phyloP scores from a whole-genome alignment of 2,888 invertebrate species.

The Hartigia nigra region DNA sequence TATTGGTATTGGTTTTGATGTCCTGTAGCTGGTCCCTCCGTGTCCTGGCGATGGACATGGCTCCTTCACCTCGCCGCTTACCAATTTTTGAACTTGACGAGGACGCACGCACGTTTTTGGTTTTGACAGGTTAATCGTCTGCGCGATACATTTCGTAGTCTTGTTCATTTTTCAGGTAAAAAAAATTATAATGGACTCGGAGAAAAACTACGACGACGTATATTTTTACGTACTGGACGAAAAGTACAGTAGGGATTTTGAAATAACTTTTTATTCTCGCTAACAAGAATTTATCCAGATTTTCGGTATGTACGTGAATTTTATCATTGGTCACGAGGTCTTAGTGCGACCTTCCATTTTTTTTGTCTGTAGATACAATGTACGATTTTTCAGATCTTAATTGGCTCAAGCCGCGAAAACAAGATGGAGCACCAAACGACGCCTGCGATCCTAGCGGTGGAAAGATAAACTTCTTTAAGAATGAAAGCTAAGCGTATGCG shows the following conservation, averaged over 20 bases:
- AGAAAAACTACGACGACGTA: neutral
- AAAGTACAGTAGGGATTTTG: neutral
- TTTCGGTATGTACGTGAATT: neutral
- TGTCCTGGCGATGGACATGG: slow-evolving; percentile 29
- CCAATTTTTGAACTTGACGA: slow-evolving; percentile 40
- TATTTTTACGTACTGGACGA: neutral
- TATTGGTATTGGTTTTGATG: slow-evolving; percentile 51
- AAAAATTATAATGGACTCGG: neutral
- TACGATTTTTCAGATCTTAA: too few species aligned
- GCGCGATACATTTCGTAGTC: slow-evolving; percentile 41
- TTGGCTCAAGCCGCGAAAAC: too few species aligned
- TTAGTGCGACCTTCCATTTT: neutral
- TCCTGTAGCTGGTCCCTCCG: slow-evolving; percentile 22
- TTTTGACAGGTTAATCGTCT: slow-evolving; percentile 56
- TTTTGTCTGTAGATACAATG: too few species aligned
- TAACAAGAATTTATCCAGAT: neutral
- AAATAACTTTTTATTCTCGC: neutral
- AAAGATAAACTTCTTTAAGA: neutral
- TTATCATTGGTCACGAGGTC: neutral
- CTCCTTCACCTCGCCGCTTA: slow-evolving; percentile 32
- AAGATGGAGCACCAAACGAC: neutral
- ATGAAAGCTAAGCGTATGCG: neutral
- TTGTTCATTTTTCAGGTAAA: slow-evolving; percentile 42
- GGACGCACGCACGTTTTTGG: slow-evolving; percentile 49
- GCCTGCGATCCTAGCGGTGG: neutral